Evolutionary conservation across 2,113 vertebrate species (phyloP).

Genomic region (Eolophus roseicapilla): DNA sequence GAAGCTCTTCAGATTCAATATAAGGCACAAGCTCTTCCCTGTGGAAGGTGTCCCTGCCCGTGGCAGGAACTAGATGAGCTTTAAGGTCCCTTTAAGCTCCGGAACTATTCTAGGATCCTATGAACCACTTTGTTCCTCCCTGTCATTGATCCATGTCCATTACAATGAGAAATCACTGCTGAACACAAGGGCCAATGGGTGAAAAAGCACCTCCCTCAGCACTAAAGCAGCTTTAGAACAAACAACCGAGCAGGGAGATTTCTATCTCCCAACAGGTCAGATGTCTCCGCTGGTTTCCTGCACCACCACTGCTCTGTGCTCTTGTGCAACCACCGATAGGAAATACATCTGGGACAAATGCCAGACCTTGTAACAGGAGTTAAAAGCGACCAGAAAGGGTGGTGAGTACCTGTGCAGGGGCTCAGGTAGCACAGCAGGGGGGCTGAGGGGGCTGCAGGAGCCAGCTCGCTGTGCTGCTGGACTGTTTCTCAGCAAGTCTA

Average conservation of each 20-base stretch:
- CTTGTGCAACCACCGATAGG: not conserved
- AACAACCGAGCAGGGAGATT: not conserved
- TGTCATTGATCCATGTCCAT: not conserved
- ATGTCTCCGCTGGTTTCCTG: not conserved
- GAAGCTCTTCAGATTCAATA: not conserved
- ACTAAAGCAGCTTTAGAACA: not conserved
- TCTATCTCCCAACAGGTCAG: not conserved
- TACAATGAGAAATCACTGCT: not conserved
- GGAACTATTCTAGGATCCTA: not conserved
- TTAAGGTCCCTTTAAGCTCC: not conserved
- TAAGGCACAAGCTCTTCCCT: too few species aligned
- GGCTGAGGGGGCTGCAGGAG: not conserved
- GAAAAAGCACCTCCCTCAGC: not conserved
- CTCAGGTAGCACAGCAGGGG: not conserved
- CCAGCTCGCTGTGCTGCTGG: not conserved
- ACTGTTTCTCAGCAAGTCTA: rapidly evolving
- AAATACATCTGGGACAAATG: not conserved
- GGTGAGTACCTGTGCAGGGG: not conserved
- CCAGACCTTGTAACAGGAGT: not conserved
- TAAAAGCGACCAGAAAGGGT: rapidly evolving
- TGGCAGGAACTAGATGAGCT: not conserved
- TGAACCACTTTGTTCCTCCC: not conserved
- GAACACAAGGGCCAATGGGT: not conserved
- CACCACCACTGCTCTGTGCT: not conserved
- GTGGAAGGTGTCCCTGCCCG: not conserved